These are phyloP conservation scores for Porites divaricata DNA, from an alignment of 92 coral and sea anemone genomes.

Conservation along the genomic window DNA sequence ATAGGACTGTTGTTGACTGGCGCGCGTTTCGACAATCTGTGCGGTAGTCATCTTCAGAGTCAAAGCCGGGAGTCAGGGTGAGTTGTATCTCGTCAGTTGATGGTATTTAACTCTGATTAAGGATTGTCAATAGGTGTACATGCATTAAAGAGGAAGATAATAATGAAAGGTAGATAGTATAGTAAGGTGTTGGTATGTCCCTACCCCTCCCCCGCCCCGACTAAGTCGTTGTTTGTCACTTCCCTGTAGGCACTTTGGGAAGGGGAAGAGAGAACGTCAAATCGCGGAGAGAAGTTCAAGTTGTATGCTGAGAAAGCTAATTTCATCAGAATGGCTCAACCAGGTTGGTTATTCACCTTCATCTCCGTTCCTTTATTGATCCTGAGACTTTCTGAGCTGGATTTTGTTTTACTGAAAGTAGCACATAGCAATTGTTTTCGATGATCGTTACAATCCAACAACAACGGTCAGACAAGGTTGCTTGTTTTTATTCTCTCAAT, in stretches of 20 bases:
- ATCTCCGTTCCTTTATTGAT: background rate
- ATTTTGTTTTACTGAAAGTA: background rate
- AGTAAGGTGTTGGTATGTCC: too few species aligned
- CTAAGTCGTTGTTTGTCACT: background rate
- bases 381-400: background rate
- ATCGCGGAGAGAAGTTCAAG: background rate
- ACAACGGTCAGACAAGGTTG: background rate
- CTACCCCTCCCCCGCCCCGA: background rate
- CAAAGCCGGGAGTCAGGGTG: too few species aligned
- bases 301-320: background rate
- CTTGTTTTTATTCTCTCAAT: background rate
- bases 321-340: conserved; percentile 2
- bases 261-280: background rate
- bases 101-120: too few species aligned
- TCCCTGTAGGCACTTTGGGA: conserved; percentile 19
- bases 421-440: background rate
- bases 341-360: conserved; percentile 1
- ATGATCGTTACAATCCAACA: background rate
- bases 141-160: too few species aligned
- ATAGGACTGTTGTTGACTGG: too few species aligned
- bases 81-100: too few species aligned
- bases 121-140: too few species aligned
- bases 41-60: too few species aligned
- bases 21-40: too few species aligned
- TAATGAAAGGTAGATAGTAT: too few species aligned